Base-by-base conservation (phyloP, 2,797 vertebrate species). In the Poeciliopsis paucimaculata region DNA sequence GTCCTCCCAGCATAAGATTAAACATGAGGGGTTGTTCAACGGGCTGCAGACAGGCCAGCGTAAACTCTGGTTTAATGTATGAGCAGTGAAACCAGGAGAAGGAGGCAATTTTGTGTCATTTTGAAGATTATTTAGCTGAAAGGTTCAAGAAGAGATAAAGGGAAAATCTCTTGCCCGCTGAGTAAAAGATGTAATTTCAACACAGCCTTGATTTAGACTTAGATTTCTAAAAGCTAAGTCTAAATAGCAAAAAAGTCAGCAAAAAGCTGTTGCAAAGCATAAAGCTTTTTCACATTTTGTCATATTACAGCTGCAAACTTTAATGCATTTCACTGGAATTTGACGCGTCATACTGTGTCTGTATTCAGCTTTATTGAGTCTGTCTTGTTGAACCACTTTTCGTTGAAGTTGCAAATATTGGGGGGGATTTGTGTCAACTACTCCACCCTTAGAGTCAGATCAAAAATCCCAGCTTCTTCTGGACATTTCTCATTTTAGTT, bases 21-120 rank as follows among this genome's bases (percentile, higher is more conserved):
- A 4, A 41, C 9, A 87, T 72, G 70, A 77, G 77, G 87, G 77
- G 23, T 87, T 87, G 87, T 85, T 90, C 84, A 91, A 86, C 82
- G 28, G 2, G 34, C 55, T 79, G 15, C 41, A 71, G 51, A 75
- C 75, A 73, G 53, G 79, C 72, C 77, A 77, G 82, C 79, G 68
- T 89, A 28, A 77, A 80, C 80, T 82, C 85, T 84, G 82, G 76
- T 81, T 81, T 20, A 31, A 75, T 72, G 62, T 53, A 76, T 72
- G 45, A 43, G 77, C 75, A 84, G 76, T 55, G 72, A 77, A 79
- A 60, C 34, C 4, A 5, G 45, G 51, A 82, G 49, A 45, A 80
- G 15, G 55, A 82, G 70, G 64, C 34, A 28, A 79, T 82, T 82
- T 88, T 79, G 77, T 80, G 86, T 47, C 51, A 34, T 76, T 34